Conservation (phyloP, 2,797 vertebrate genomes). For the Eidolon dupreanum region DNA sequence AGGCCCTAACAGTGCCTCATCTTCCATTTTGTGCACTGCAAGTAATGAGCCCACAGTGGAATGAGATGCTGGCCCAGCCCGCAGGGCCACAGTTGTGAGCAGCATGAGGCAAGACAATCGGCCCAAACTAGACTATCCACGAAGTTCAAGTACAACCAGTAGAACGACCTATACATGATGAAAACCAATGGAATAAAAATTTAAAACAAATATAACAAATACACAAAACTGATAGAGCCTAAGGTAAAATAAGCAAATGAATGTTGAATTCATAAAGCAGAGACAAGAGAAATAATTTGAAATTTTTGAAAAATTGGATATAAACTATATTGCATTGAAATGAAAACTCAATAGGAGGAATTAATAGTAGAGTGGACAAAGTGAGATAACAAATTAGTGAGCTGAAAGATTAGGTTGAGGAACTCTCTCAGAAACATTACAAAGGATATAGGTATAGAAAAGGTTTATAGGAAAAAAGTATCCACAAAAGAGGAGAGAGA, state of each 20-base stretch:
- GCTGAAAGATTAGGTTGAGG: neutral
- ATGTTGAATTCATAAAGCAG: neutral
- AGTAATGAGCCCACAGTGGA: neutral
- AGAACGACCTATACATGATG: neutral
- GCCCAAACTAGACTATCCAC: neutral
- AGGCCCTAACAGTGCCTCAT: neutral
- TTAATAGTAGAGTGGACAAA: neutral
- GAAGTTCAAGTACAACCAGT: neutral
- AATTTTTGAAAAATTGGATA: neutral
- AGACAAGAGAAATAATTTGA: neutral
- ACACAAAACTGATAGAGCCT: neutral
- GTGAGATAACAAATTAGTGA: neutral
- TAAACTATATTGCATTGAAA: neutral
- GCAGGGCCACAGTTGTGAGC: rapidly evolving
- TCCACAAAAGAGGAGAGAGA: neutral
- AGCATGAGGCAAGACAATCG: neutral
- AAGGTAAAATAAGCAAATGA: neutral
- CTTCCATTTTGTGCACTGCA: neutral
- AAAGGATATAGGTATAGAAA: neutral
- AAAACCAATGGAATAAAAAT: neutral
- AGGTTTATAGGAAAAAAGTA: neutral
- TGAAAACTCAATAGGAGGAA: neutral
- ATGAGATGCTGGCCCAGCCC: no score
- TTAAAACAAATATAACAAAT: neutral
- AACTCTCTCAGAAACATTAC: neutral